Percentiles rank a stretch among this genome's conserved stretches.
phyloP scores from a whole-genome alignment of 2,797 vertebrate genomes.

The Prunella strophiata region DNA sequence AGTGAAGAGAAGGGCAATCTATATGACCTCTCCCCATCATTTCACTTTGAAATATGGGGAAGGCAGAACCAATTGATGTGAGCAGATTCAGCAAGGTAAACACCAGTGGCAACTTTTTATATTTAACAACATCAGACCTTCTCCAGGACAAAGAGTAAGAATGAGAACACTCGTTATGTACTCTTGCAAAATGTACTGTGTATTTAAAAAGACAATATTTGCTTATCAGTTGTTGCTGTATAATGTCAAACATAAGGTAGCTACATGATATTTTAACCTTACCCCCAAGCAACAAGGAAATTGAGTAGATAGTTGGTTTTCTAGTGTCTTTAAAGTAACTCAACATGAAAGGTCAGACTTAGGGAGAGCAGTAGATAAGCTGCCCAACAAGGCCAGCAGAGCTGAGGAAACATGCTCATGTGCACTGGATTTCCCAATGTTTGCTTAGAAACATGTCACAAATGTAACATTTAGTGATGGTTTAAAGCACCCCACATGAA shows the following conservation, averaged over 20 bases:
- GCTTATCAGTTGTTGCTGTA: constrained; percentile 21
- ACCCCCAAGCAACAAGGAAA: constrained; percentile 46
- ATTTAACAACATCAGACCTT: constrained; percentile 21
- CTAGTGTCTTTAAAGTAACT: constrained; percentile 11
- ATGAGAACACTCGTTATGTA: neutral
- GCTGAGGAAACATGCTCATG: constrained; percentile 15
- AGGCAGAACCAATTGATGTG: constrained; percentile 67
- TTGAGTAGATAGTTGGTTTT: constrained; percentile 31
- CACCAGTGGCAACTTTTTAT: constrained; percentile 8
- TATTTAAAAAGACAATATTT: constrained; percentile 66
- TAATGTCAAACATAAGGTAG: constrained; percentile 20
- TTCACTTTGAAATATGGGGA: constrained; percentile 58
- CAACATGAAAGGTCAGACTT: constrained; percentile 35
- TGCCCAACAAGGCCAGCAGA: constrained; percentile 33
- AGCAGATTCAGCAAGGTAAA: constrained; percentile 67
- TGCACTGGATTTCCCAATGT: constrained; percentile 3
- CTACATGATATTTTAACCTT: constrained; percentile 57
- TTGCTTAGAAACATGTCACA: neutral
- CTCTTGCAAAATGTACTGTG: neutral
- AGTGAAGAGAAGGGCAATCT: constrained; percentile 38
- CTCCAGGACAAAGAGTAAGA: constrained; percentile 18
- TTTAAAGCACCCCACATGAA: neutral
- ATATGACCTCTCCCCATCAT: constrained; percentile 1
- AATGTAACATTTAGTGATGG: neutral
- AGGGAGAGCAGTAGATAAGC: constrained; percentile 30